Percentiles rank a stretch among this genome's conserved stretches.
Conservation (phyloP, 1,140 invertebrate species). For the Aphis gossypii region DNA sequence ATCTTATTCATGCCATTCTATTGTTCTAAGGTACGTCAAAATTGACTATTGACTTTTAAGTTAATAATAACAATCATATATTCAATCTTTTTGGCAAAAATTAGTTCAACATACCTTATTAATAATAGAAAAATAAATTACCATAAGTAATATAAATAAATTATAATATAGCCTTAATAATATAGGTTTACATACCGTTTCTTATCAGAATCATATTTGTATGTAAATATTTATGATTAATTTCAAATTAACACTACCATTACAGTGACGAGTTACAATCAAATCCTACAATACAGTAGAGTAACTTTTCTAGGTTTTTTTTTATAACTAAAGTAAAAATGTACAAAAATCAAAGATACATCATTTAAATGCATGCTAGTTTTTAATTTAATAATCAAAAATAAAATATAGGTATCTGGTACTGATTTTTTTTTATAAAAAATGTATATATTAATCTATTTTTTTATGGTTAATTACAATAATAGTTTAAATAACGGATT, state of each 20-base stretch:
- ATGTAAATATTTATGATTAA: background rate
- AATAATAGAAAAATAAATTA: too few species aligned
- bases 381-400: conserved; percentile 8
- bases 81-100: too few species aligned
- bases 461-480: conserved; percentile 43
- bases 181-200: background rate
- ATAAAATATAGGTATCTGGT: background rate
- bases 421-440: background rate
- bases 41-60: too few species aligned
- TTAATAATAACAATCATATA: too few species aligned
- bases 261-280: background rate
- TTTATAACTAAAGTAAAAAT: background rate
- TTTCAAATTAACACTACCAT: background rate
- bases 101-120: too few species aligned
- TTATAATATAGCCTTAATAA: background rate
- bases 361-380: background rate
- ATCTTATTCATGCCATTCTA: too few species aligned
- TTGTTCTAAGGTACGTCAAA: too few species aligned
- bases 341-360: background rate
- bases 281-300: background rate
- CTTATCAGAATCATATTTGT: background rate
- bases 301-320: background rate
- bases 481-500: conserved; percentile 44
- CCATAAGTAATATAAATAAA: background rate
- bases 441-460: conserved; percentile 9